These are phyloP conservation scores for Zaprionus taronus DNA, from an alignment of 1,140 invertebrate species.

Conservation along the genomic window DNA sequence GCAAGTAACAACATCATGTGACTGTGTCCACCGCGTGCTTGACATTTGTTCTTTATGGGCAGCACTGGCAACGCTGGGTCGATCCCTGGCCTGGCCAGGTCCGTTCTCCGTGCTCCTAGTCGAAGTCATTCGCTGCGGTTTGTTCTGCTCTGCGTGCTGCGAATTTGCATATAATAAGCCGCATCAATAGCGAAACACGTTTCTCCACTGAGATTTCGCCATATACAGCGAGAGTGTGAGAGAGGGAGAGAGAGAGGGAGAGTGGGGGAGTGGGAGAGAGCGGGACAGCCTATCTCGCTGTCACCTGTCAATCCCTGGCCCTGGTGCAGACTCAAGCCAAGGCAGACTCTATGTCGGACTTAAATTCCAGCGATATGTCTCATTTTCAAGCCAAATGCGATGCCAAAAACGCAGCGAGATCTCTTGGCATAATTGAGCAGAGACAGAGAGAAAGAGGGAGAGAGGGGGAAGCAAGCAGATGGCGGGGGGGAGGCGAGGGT, in stretches of 20 bases:
- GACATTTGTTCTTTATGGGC: constrained; percentile 81
- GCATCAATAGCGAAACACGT: constrained; percentile 82
- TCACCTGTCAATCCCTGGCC: constrained; percentile 75
- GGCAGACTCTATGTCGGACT: constrained; percentile 46
- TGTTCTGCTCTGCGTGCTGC: constrained; percentile 54
- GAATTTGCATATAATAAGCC: constrained; percentile 84
- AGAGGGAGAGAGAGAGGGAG: neutral
- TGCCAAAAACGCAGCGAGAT: constrained; percentile 34
- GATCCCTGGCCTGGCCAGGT: neutral
- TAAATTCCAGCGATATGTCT: constrained; percentile 79
- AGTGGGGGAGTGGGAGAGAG: constrained; percentile 29
- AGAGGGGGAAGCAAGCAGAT: neutral
- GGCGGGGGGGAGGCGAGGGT: neutral
- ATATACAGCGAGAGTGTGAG: constrained; percentile 39
- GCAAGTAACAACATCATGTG: constrained; percentile 23
- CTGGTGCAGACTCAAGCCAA: constrained; percentile 28
- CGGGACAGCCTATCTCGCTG: constrained; percentile 38
- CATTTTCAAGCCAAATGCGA: constrained; percentile 63
- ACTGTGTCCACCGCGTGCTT: constrained; percentile 48
- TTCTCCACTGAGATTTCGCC: constrained; percentile 66
- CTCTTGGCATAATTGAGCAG: constrained; percentile 54
- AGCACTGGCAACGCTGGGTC: constrained; percentile 56
- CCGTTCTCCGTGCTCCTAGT: neutral
- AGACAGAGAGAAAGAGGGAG: neutral
- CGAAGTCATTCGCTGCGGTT: constrained; percentile 47